A percentile compares a stretch with the other conserved stretches of the same genome.
These are phyloP conservation scores for Drosophila kanekoi DNA, from an alignment of 2,888 invertebrate species.

Conservation along the genomic window DNA sequence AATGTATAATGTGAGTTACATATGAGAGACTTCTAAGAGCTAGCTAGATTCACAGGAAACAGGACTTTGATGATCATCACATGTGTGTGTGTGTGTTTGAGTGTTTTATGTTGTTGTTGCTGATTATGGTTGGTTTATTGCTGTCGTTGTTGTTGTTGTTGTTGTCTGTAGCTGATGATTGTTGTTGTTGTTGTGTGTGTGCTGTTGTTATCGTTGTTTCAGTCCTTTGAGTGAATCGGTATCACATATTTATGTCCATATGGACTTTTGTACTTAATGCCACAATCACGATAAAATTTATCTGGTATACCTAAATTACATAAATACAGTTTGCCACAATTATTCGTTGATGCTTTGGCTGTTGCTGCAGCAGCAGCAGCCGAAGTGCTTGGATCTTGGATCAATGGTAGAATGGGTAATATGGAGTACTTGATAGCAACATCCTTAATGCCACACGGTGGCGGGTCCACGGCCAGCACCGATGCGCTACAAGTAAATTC, in stretches of 20 bases:
- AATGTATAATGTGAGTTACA: conserved; percentile 52
- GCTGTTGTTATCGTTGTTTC: conserved; percentile 78
- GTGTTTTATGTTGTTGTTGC: conserved; percentile 35
- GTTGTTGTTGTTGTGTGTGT: conserved; percentile 39
- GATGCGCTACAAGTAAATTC: conserved; percentile 86
- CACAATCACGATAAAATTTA: conserved; percentile 90
- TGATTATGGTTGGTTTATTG: conserved; percentile 22
- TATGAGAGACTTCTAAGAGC: conserved; percentile 73
- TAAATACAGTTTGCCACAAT: conserved; percentile 91
- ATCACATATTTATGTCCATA: conserved; percentile 94
- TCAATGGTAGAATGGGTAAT: conserved; percentile 90
- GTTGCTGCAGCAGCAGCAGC: conserved; percentile 23
- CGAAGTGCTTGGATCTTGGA: conserved; percentile 63
- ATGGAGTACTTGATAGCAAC: conserved; percentile 89
- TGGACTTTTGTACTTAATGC: conserved; percentile 93
- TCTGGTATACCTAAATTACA: conserved; percentile 94
- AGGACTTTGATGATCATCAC: conserved; percentile 80
- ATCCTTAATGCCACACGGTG: conserved; percentile 88
- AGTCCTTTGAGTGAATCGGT: conserved; percentile 88
- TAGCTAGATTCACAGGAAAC: conserved; percentile 79
- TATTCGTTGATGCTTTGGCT: conserved; percentile 80
- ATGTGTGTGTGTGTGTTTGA: conserved; percentile 64
- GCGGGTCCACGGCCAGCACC: conserved; percentile 91
- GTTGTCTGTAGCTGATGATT: conserved; percentile 54
- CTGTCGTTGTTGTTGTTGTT: conserved; percentile 28